phyloP scores from a whole-genome alignment of 2,888 invertebrate species.

The Tetragnatha montana region DNA sequence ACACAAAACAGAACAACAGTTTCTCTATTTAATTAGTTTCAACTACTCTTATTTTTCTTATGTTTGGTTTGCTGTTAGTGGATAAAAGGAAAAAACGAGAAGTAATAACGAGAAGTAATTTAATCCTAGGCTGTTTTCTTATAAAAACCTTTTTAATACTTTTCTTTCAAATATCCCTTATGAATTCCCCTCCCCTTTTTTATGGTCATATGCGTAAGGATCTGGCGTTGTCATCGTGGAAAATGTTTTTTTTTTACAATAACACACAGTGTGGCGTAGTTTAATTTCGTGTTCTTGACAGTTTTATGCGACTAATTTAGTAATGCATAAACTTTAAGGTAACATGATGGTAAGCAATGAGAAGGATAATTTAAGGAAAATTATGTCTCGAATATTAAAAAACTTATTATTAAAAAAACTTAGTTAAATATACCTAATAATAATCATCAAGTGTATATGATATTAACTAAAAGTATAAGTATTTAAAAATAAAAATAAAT shows the following conservation, averaged over 20 bases:
- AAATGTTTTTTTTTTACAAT: neutral
- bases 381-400: too few relatives aligned
- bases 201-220: neutral
- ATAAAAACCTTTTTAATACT: neutral
- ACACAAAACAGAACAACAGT: neutral
- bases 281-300: neutral
- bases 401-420: too few relatives aligned
- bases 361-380: neutral
- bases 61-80: neutral
- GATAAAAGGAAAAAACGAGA: neutral
- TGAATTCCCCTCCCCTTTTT: neutral
- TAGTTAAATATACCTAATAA: too few relatives aligned
- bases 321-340: neutral
- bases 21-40: constrained; percentile 20
- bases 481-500: too few relatives aligned
- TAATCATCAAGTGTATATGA: too few relatives aligned
- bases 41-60: constrained; percentile 1
- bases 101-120: neutral
- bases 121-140: neutral
- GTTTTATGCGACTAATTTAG: neutral
- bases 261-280: neutral
- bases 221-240: neutral
- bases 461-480: too few relatives aligned
- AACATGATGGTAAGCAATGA: neutral
- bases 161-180: neutral